phyloP scores from a whole-genome alignment of 2,888 invertebrate genomes.

The Cantharis nigra region DNA sequence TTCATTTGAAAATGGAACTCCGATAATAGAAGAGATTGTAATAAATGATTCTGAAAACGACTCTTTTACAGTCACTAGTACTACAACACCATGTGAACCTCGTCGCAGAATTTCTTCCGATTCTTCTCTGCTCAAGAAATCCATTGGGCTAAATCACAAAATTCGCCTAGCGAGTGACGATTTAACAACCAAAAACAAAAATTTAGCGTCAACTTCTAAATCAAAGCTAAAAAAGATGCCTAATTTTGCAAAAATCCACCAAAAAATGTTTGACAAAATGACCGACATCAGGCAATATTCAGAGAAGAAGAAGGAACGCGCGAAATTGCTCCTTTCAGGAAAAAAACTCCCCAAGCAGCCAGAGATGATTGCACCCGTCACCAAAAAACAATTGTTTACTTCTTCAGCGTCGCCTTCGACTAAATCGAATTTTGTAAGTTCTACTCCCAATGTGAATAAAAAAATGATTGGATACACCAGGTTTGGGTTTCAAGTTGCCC shows the following conservation, averaged over 20 bases:
- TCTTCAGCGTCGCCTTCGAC: background rate
- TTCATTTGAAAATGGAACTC: background rate
- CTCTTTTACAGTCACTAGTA: background rate
- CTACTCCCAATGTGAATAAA: background rate
- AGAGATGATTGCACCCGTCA: background rate
- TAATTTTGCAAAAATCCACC: constrained; percentile 71
- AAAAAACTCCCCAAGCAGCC: constrained; percentile 34
- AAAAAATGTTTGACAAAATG: constrained; percentile 68
- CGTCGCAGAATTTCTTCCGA: background rate
- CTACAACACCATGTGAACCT: background rate
- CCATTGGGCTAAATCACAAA: background rate
- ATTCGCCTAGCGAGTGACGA: background rate
- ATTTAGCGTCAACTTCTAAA: background rate
- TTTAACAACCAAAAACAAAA: background rate
- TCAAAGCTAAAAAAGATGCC: constrained; percentile 61
- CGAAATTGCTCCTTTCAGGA: constrained; percentile 52
- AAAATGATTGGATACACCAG: constrained; percentile 18
- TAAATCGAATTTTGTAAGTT: background rate
- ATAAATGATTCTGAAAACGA: background rate
- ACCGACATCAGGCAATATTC: constrained; percentile 69
- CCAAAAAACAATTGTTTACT: background rate
- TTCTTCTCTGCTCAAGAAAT: background rate
- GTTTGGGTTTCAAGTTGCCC: constrained; percentile 39
- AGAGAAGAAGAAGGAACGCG: constrained; percentile 56
- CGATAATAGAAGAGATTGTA: background rate